Evolutionary conservation across 2,797 vertebrate genomes (phyloP).

Genomic region (Hapalemur alaotrensis): DNA sequence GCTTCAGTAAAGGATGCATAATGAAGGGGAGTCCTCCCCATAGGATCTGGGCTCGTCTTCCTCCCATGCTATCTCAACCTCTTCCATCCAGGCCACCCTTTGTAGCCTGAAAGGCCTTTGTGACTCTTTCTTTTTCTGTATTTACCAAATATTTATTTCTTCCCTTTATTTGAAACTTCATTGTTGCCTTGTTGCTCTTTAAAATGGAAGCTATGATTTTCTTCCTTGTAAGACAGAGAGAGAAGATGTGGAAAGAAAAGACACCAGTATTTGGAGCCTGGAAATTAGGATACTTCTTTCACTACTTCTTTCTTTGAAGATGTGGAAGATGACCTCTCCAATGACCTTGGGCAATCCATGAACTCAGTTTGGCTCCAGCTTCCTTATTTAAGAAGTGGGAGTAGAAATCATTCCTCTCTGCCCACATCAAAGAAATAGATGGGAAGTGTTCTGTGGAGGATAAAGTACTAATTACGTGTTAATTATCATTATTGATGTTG

Average conservation of each 20-base stretch:
- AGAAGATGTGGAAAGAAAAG: not conserved
- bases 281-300: not conserved
- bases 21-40: not conserved
- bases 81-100: not conserved
- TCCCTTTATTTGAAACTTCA: not conserved
- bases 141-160: not conserved
- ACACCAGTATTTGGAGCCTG: not conserved
- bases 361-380: not conserved
- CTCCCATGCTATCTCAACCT: not conserved
- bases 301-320: not conserved
- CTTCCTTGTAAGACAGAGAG: not conserved
- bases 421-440: not conserved
- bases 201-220: not conserved
- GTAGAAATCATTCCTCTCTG: constrained; percentile 9
- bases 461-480: not conserved
- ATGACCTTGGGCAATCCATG: not conserved
- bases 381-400: not conserved
- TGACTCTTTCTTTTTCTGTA: not conserved
- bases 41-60: not conserved
- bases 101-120: not conserved
- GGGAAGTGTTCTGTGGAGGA: not conserved
- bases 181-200: not conserved
- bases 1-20: not conserved
- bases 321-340: not conserved
- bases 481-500: not conserved